Conservation (phyloP, 2,797 vertebrate genomes). For the Macrochelys suwanniensis region DNA sequence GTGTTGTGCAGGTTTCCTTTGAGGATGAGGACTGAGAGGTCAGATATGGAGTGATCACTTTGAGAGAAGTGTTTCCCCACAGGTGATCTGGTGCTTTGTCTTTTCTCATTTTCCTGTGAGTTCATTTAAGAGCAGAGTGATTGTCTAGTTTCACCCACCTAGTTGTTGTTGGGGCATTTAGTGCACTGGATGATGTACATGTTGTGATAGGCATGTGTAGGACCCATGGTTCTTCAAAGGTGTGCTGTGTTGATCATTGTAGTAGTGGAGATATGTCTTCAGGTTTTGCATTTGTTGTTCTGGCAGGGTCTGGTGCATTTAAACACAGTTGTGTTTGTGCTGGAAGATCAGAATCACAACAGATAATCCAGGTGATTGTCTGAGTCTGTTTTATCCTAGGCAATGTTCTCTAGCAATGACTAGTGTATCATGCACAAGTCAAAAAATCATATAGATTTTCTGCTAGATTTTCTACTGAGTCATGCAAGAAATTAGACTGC, state of each 20-base stretch:
- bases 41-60: background rate
- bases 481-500: background rate
- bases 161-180: background rate
- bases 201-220: no score
- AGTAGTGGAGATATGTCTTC: no score
- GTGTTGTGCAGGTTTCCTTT: background rate
- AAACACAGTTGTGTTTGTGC: conserved; percentile 30
- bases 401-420: conserved; percentile 25
- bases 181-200: no score
- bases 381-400: conserved; percentile 14
- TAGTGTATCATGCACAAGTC: conserved; percentile 29
- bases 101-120: background rate
- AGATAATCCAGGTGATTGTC: conserved; percentile 25
- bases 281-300: no score
- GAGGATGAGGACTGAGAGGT: background rate
- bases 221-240: no score
- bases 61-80: background rate
- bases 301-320: background rate
- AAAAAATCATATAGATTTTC: background rate
- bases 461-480: background rate
- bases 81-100: background rate
- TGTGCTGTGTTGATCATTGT: no score
- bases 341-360: conserved; percentile 58
- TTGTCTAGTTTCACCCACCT: background rate
- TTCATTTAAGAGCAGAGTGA: background rate